A percentile compares a stretch with the other conserved stretches of the same genome.
Evolutionary conservation across 2,113 vertebrate genomes (phyloP).

Genomic region (Boulengeromyrus knoepffleri): DNA sequence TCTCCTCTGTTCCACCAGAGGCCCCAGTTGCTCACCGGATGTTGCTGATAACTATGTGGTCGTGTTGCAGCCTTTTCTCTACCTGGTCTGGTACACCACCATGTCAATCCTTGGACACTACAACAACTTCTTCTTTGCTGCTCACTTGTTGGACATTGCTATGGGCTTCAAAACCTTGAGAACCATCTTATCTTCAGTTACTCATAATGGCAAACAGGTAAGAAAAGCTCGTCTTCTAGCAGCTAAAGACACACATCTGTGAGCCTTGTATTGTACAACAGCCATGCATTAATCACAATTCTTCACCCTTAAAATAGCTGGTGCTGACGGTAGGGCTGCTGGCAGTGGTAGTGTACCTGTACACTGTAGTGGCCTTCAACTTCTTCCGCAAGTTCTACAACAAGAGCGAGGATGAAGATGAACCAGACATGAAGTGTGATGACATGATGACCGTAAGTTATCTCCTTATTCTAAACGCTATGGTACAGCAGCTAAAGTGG

Average conservation of each 20-base stretch:
- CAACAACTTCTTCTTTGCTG: conserved; percentile 99
- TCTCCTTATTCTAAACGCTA: background rate
- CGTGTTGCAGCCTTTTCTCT: conserved; percentile 79
- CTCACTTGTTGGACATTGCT: conserved; percentile 91
- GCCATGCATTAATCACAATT: background rate
- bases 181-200: conserved; percentile 95
- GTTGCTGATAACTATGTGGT: background rate
- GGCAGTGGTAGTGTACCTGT: conserved; percentile 93
- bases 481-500: background rate
- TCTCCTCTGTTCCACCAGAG: background rate
- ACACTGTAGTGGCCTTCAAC: conserved; percentile 97
- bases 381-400: conserved; percentile 99
- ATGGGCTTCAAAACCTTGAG: conserved; percentile 97
- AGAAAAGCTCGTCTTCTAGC: conserved; percentile 24
- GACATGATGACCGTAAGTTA: conserved; percentile 95
- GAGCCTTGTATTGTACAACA: background rate
- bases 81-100: conserved; percentile 94
- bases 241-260: conserved; percentile 35
- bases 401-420: conserved; percentile 89
- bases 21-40: background rate
- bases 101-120: conserved; percentile 98
- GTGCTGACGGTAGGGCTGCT: conserved; percentile 90
- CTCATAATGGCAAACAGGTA: conserved; percentile 98
- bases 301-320: conserved; percentile 54
- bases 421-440: conserved; percentile 96